Base-by-base conservation (phyloP, 1,140 invertebrate species). In the Macrotrachela quadricornifera region DNA sequence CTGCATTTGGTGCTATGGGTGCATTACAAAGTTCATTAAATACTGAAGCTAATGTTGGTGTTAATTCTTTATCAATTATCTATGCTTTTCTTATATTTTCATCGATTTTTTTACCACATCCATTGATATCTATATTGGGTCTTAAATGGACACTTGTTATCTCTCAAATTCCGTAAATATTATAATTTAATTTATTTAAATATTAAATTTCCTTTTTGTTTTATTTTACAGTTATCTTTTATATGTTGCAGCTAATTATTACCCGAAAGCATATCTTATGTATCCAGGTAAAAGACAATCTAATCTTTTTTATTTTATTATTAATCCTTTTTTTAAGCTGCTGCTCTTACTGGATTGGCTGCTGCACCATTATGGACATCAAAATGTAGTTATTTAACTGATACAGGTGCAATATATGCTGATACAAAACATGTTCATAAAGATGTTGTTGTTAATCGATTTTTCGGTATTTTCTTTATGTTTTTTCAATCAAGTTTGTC, bases 391-490 rank as follows among this genome's bases (percentile, higher is more conserved):
- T 96, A 95, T 64, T 72, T 96, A 9, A 94, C 87, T 0, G 83
- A 92, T 60, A 83, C 81, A 9, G 85, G 83, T 15, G 81, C 82
- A 44, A 80, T 87, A 56, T 75, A 73, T 54, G 63, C 73, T 1
- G 60, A 63, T 38, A 51, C 71, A 16, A 71, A 65, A 1, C 59
- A 61, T 1, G 61, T 87, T 61, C 75, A 80, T 0, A 78, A 82
- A 9, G 85, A 91, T 64, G 82, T 80, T 9, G 83, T 91, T 57
- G 83, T 94, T 51, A 84, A 88, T 41, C 69, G 85, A 59, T 94
- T 94, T 76, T 96, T 95, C 69, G 90, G 90, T 21, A 84, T 92
- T 74, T 96, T 96, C 77, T 95, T 95, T 73, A 79, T 94, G 56
- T 79, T 87, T 52, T 94, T 90, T 79, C 90, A 96, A 64, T 83